Conservation (phyloP, 2,113 vertebrate species). For the Octodon degus region DNA sequence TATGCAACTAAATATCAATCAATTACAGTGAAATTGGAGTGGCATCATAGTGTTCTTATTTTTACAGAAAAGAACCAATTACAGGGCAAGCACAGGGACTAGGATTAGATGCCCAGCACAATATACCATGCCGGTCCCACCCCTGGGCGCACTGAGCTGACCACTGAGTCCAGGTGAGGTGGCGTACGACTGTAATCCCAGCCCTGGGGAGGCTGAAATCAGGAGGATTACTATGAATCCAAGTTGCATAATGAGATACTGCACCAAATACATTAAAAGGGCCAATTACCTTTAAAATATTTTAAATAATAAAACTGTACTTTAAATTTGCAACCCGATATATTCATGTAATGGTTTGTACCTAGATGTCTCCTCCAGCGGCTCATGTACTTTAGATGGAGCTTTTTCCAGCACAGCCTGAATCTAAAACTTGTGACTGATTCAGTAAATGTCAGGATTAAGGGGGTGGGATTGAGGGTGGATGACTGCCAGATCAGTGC, state of each 20-base stretch:
- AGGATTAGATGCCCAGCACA: no score
- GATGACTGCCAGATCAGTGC: background rate
- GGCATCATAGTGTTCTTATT: background rate
- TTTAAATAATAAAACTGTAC: background rate
- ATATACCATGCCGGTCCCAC: no score
- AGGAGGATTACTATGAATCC: no score
- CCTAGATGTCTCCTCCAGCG: background rate
- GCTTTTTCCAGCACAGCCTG: background rate
- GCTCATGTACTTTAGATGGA: background rate
- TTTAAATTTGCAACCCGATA: background rate
- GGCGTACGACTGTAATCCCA: no score
- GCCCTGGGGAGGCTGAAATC: no score
- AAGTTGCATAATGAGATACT: no score
- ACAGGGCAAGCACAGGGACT: no score
- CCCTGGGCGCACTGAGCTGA: no score
- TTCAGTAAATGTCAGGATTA: background rate
- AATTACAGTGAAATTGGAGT: background rate
- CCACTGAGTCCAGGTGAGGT: no score
- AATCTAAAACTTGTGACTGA: background rate
- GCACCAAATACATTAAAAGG: no score
- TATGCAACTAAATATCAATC: background rate
- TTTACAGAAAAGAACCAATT: background rate
- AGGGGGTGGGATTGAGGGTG: background rate
- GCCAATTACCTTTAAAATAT: background rate
- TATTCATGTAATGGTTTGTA: background rate